A percentile compares a stretch with the other conserved stretches of the same genome.
Evolutionary conservation across 2,113 vertebrate genomes (phyloP).

Genomic region (Aplodontia rufa): DNA sequence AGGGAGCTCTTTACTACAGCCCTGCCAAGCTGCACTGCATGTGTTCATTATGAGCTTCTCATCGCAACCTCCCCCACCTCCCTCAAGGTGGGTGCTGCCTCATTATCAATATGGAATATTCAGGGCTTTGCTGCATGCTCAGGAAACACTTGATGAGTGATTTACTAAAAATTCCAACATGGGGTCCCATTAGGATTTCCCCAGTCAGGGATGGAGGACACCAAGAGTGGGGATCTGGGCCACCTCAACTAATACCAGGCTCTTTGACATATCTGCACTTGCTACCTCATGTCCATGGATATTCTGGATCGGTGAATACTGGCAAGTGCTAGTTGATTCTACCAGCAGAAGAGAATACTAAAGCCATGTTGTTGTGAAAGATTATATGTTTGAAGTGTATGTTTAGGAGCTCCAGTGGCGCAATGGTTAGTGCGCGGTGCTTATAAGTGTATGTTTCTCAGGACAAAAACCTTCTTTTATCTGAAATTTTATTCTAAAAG

Average conservation of each 20-base stretch:
- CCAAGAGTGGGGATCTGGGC: accelerated
- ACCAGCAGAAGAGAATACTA: not conserved
- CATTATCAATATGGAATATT: not conserved
- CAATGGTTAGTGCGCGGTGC: too few relatives aligned
- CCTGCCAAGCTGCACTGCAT: too few relatives aligned
- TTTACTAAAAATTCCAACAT: not conserved
- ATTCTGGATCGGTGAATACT: not conserved
- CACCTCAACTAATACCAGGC: not conserved
- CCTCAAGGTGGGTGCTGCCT: not conserved
- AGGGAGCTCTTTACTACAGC: not conserved
- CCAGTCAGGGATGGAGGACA: not conserved
- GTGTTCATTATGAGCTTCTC: not conserved
- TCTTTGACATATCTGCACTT: too few relatives aligned
- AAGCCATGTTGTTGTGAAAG: not conserved
- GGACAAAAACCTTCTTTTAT: not conserved
- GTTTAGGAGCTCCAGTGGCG: too few relatives aligned
- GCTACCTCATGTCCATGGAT: not conserved
- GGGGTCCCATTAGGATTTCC: not conserved
- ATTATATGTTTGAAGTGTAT: not conserved
- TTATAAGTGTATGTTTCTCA: too few relatives aligned
- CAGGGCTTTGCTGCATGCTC: not conserved
- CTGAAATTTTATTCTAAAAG: not conserved
- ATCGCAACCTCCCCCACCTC: too few relatives aligned
- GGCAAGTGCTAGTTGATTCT: not conserved
- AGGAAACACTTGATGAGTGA: not conserved